Evolutionary conservation across 2,888 invertebrate genomes (phyloP).

Genomic region (Noctua comes): DNA sequence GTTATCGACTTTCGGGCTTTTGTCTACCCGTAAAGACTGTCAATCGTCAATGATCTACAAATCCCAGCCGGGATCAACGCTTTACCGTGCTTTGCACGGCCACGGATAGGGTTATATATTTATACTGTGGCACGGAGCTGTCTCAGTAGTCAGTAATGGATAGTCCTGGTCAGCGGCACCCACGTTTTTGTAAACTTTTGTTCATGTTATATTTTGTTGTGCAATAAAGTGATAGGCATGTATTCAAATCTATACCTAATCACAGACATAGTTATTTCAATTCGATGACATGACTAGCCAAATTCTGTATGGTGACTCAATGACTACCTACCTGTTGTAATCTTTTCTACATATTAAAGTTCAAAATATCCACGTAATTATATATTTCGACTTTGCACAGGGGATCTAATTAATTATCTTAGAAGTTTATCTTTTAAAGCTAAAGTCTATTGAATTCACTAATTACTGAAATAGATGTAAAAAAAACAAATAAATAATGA

Average conservation of each 20-base stretch:
- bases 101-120: too few relatives aligned
- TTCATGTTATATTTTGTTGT: slow-evolving; percentile 16
- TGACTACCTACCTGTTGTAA: slow-evolving; percentile 8
- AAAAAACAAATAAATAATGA: too few relatives aligned
- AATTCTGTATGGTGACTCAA: slow-evolving; percentile 35
- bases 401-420: neutral
- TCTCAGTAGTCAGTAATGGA: neutral
- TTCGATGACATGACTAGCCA: slow-evolving; percentile 33
- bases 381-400: slow-evolving; percentile 26
- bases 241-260: slow-evolving; percentile 14
- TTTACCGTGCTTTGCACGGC: too few relatives aligned
- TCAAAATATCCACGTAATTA: neutral
- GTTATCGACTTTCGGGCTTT: neutral
- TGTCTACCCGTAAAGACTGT: neutral
- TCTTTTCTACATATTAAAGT: slow-evolving; percentile 18
- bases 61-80: too few relatives aligned
- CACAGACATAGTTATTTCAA: slow-evolving; percentile 23
- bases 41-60: neutral
- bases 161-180: neutral
- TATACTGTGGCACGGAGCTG: too few relatives aligned
- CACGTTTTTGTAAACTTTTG: neutral
- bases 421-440: neutral
- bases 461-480: neutral
- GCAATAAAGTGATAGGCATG: slow-evolving; percentile 24
- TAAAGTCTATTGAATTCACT: slow-evolving; percentile 4